Percentiles rank a stretch among this genome's conserved stretches.
Conservation (phyloP, 2,888 invertebrate species). For the Leptothorax acervorum region DNA sequence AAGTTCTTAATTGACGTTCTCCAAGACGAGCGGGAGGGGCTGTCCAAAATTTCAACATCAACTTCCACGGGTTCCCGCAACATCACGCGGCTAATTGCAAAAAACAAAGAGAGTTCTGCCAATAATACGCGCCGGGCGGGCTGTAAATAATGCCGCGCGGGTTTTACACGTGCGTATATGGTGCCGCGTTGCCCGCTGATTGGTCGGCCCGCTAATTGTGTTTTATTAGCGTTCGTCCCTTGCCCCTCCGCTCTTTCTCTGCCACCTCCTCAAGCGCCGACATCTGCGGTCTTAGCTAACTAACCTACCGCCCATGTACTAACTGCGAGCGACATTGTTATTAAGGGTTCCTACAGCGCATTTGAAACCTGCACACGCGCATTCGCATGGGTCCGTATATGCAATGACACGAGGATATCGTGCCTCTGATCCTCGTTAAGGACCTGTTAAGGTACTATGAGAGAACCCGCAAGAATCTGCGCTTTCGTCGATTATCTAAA, state of each 20-base stretch:
- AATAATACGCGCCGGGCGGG: conserved; percentile 73
- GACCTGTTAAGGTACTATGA: conserved; percentile 50
- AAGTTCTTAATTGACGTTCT: not conserved
- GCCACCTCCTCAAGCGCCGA: conserved; percentile 50
- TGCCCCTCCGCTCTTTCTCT: conserved; percentile 16
- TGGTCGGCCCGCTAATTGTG: conserved; percentile 83
- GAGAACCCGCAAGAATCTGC: conserved; percentile 30
- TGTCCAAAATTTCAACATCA: conserved; percentile 27
- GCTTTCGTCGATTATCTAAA: conserved; percentile 15
- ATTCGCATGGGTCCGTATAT: conserved; percentile 34
- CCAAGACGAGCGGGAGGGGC: not conserved
- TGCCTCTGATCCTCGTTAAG: conserved; percentile 63
- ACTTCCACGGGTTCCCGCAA: conserved; percentile 29
- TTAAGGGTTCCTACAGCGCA: conserved; percentile 75
- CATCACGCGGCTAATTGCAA: conserved; percentile 71
- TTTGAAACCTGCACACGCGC: conserved; percentile 61
- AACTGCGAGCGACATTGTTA: conserved; percentile 83
- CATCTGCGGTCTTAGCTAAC: conserved; percentile 77
- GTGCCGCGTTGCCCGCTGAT: conserved; percentile 77
- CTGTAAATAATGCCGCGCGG: conserved; percentile 81
- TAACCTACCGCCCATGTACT: conserved; percentile 77
- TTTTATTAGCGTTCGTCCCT: conserved; percentile 82
- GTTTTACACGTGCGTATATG: conserved; percentile 78
- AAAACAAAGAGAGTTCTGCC: conserved; percentile 63
- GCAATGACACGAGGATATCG: conserved; percentile 23